These are phyloP conservation scores for Eristalis intricaria DNA, from an alignment of 2,888 invertebrate species.

Conservation along the genomic window DNA sequence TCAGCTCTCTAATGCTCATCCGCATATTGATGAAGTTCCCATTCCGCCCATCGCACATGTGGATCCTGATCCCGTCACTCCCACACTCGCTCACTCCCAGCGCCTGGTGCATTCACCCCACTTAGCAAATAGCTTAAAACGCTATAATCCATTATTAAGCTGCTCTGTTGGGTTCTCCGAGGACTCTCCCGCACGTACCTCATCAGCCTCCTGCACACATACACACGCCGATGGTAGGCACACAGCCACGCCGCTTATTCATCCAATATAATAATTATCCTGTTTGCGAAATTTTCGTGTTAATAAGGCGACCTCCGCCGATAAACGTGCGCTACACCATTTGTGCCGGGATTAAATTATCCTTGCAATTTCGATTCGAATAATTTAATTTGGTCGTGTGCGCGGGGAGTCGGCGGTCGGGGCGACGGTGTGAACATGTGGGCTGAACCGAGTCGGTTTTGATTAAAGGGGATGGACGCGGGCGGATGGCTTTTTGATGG, in stretches of 20 bases:
- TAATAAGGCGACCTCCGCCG: conserved; percentile 58
- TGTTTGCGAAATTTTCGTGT: conserved; percentile 67
- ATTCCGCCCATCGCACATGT: not conserved
- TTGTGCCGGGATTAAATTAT: conserved; percentile 69
- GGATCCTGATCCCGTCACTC: not conserved
- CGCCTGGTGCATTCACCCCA: conserved; percentile 47
- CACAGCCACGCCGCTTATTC: conserved; percentile 16
- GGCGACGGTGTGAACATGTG: not conserved
- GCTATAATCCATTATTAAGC: conserved; percentile 62
- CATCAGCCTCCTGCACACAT: not conserved
- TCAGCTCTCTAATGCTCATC: not conserved
- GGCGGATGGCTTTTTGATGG: not conserved
- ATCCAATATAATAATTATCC: conserved; percentile 68
- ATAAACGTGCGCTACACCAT: conserved; percentile 66
- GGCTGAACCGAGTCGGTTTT: not conserved
- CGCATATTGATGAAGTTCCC: not conserved
- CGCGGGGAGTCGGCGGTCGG: not conserved
- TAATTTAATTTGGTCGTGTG: conserved; percentile 63
- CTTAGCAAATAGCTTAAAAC: conserved; percentile 64
- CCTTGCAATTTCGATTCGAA: conserved; percentile 68
- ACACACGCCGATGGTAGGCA: not conserved
- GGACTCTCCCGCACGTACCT: conserved; percentile 18
- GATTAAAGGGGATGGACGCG: not conserved
- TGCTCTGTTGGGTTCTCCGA: conserved; percentile 40
- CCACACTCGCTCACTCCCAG: not conserved